Conservation (phyloP, 2,797 vertebrate species). For the Coracias cyanogaster region DNA sequence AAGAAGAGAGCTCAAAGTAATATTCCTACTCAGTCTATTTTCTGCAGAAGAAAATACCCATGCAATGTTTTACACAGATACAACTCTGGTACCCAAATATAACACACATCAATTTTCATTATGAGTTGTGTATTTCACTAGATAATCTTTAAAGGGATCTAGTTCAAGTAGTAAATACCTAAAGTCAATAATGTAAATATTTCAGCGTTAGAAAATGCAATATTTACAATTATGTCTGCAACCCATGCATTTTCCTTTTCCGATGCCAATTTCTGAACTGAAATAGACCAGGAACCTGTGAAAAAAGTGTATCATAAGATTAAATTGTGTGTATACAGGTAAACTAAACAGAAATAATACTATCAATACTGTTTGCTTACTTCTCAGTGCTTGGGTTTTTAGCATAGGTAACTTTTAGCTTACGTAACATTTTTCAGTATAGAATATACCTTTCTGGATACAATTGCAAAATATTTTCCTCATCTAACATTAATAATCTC, state of each 20-base stretch:
- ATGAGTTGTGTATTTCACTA: background rate
- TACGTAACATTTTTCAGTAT: background rate
- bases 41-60: rapidly evolving
- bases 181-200: background rate
- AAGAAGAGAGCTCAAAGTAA: background rate
- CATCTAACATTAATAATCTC: background rate
- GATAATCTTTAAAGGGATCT: background rate
- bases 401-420: background rate
- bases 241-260: background rate
- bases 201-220: background rate
- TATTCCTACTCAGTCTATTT: background rate
- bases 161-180: background rate
- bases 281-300: background rate
- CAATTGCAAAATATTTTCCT: background rate
- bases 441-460: background rate
- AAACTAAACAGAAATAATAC: background rate
- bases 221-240: background rate
- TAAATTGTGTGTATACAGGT: background rate
- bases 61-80: background rate
- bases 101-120: background rate
- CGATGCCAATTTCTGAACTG: background rate
- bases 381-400: background rate
- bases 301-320: background rate
- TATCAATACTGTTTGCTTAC: background rate
- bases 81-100: background rate